Percentiles rank a stretch among this genome's conserved stretches.
phyloP scores from a whole-genome alignment of 2,113 vertebrate species.

The Gambusia holbrooki region DNA sequence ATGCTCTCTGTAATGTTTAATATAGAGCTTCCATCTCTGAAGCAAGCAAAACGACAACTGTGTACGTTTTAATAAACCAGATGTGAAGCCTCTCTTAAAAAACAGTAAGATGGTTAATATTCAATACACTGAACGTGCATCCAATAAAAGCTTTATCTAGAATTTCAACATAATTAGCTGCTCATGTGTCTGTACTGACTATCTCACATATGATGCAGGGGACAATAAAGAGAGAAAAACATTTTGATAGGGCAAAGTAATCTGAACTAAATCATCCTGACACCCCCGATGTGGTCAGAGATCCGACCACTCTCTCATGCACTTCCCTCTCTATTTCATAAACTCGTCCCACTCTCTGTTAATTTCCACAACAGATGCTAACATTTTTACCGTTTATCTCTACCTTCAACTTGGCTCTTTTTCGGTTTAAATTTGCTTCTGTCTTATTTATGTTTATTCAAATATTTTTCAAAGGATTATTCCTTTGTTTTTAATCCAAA shows the following conservation, averaged over 20 bases:
- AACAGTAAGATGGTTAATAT: neutral
- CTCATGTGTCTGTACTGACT: no score
- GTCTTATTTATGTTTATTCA: neutral
- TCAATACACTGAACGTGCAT: neutral
- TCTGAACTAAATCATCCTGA: constrained; percentile 83
- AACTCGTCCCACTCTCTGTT: constrained; percentile 62
- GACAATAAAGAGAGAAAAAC: no score
- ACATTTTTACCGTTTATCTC: constrained; percentile 43
- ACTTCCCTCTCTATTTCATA: constrained; percentile 20
- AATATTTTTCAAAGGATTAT: neutral
- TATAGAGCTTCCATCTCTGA: neutral
- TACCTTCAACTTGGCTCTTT: no score
- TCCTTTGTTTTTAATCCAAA: no score
- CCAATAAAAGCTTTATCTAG: neutral
- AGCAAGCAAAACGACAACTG: constrained; percentile 17
- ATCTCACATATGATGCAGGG: no score
- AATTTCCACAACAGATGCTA: constrained; percentile 81
- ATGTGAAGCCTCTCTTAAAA: neutral
- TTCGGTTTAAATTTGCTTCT: no score
- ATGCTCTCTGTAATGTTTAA: neutral
- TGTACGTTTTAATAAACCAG: neutral
- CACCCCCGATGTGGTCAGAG: constrained; percentile 76
- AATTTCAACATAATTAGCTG: neutral
- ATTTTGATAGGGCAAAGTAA: constrained; percentile 81
- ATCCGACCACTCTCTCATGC: constrained; percentile 11